phyloP scores from a whole-genome alignment of 2,797 vertebrate species.

The Heterohyrax brucei region DNA sequence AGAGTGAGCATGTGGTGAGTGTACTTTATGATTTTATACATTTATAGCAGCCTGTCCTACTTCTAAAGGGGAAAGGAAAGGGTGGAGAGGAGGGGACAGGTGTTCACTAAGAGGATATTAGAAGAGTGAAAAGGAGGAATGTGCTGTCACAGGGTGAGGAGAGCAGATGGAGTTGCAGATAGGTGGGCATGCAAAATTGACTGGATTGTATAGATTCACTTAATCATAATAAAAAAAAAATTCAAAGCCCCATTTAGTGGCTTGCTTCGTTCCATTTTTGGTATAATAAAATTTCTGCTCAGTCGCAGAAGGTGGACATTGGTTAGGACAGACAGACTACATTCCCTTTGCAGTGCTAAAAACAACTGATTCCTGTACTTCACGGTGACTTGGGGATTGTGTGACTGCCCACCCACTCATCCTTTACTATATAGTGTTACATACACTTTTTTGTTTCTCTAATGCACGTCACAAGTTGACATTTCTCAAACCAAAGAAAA shows the following conservation, averaged over 20 bases:
- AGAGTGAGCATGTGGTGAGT: too few species aligned
- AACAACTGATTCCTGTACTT: neutral
- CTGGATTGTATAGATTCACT: too few species aligned
- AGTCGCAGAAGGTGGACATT: neutral
- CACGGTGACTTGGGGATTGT: neutral
- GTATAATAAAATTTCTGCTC: neutral
- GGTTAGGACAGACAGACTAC: neutral
- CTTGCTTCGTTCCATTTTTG: slow-evolving; percentile 44
- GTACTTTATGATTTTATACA: too few species aligned
- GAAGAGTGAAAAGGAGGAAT: too few species aligned
- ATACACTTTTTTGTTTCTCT: neutral
- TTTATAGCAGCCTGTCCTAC: too few species aligned
- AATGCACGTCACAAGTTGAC: neutral
- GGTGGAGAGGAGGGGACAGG: too few species aligned
- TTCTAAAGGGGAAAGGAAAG: too few species aligned
- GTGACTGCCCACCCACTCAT: neutral
- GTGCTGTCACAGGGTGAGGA: too few species aligned
- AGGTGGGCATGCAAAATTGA: too few species aligned
- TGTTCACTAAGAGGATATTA: too few species aligned
- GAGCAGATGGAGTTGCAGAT: too few species aligned
- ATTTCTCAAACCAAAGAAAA: slow-evolving; percentile 56
- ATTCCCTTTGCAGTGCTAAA: neutral
- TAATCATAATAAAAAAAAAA: neutral
- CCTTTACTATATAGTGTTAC: neutral
- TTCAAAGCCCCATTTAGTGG: neutral